Percentiles rank a stretch among this genome's conserved stretches.
phyloP scores from a whole-genome alignment of 35 echinoderm and acorn worm genomes.

The Anneissia japonica region DNA sequence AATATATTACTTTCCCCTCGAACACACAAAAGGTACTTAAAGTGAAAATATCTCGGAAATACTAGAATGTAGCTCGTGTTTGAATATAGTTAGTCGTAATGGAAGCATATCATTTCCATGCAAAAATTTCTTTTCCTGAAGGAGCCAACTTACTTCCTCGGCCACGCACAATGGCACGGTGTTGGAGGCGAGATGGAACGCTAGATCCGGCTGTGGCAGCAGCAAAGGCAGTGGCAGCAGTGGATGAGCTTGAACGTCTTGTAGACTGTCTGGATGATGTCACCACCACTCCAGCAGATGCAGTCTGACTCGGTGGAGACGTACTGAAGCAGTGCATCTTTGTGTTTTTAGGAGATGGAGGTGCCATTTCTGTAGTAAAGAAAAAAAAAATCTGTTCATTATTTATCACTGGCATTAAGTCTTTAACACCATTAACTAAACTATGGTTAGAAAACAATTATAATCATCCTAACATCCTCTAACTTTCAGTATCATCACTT shows the following conservation, averaged over 20 bases:
- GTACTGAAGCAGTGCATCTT: slow-evolving; percentile 5
- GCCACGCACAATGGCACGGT: neutral
- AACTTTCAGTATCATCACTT: too few species aligned
- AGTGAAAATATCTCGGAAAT: too few species aligned
- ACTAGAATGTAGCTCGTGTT: too few species aligned
- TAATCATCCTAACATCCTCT: too few species aligned
- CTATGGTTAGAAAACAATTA: too few species aligned
- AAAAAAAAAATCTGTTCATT: slow-evolving; percentile 11
- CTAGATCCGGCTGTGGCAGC: slow-evolving; percentile 77
- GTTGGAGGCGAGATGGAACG: neutral
- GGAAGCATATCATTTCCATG: too few species aligned
- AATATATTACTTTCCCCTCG: too few species aligned
- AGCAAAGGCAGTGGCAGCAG: slow-evolving; percentile 70
- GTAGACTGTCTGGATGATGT: slow-evolving; percentile 93
- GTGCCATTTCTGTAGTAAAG: neutral
- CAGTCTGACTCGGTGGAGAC: slow-evolving; percentile 65
- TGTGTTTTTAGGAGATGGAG: neutral
- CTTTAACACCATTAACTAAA: too few species aligned
- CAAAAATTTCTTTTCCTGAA: too few species aligned
- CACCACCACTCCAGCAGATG: slow-evolving; percentile 90
- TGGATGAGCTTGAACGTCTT: slow-evolving; percentile 77
- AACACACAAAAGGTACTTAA: too few species aligned
- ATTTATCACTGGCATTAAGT: too few species aligned
- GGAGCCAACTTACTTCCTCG: neutral
- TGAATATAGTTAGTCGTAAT: too few species aligned